These are phyloP conservation scores for Polydrusus pterygomalis DNA, from an alignment of 2,888 invertebrate species.

Conservation along the genomic window DNA sequence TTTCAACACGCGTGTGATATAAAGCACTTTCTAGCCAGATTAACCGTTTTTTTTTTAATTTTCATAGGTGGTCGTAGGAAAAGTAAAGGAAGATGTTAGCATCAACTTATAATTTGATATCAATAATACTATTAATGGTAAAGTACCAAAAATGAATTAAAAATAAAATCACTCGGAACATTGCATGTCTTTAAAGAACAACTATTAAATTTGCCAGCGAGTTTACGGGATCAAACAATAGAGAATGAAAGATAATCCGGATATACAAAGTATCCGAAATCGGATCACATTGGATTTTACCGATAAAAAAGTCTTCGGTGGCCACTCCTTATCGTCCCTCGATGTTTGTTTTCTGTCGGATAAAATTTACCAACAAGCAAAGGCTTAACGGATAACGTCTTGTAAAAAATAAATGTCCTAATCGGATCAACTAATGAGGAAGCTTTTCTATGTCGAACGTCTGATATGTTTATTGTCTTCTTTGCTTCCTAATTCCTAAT, in stretches of 20 bases:
- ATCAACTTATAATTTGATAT: too few relatives aligned
- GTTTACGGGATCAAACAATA: conserved; percentile 30
- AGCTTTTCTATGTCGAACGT: conserved; percentile 43
- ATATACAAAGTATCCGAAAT: conserved; percentile 46
- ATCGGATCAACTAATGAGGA: conserved; percentile 56
- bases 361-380: conserved; percentile 44
- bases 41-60: too few relatives aligned
- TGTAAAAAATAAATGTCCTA: conserved; percentile 55
- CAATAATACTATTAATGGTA: too few relatives aligned
- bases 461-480: conserved; percentile 45
- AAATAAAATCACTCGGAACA: conserved; percentile 8
- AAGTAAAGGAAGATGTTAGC: too few relatives aligned
- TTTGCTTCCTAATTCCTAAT: conserved; percentile 40
- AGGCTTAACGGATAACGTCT: conserved; percentile 51
- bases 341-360: conserved; percentile 53
- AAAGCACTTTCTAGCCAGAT: too few relatives aligned
- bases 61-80: too few relatives aligned
- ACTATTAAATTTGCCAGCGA: conserved; percentile 8
- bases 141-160: background rate
- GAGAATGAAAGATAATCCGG: conserved; percentile 44
- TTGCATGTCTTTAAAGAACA: background rate
- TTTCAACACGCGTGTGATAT: too few relatives aligned
- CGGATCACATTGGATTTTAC: conserved; percentile 39
- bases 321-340: conserved; percentile 47
- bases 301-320: conserved; percentile 47